Evolutionary conservation across 35 echinoderm and acorn worm species (phyloP), one percentile per base, ranked within the genome.

Genomic region (Amphiura filiformis): DNA sequence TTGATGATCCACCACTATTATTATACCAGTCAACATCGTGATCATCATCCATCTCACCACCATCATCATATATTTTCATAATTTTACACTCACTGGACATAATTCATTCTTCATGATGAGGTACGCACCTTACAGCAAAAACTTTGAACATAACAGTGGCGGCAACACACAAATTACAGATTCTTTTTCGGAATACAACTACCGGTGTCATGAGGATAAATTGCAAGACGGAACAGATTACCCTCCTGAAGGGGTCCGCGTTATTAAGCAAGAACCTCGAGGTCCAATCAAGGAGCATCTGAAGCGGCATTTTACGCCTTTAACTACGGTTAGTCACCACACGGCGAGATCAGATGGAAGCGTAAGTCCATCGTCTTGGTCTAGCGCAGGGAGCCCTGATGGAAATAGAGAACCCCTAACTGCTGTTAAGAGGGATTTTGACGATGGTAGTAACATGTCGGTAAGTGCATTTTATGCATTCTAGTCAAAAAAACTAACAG

Each of bases 121-220:
- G 26, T 70, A 70, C 61, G 61, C 61, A n/a, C 61, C 61, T 70
- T 70, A 70, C 61, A 70, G 61, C 61, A 70, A 70, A 70, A n/a
- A n/a, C 28, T 70, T 18, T 23, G 7, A 70, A 23, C n/a, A n/a
- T n/a, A n/a, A n/a, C n/a, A 3, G 2, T 70, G 7, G 61, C 17
- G 61, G 61, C 4, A n/a, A 70, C 26, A 15, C 41, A 4, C 5
- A 70, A 26, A 23, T 70, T 13, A 70, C 61, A 15, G 26, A 70
- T n/a, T 70, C 61, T 13, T 30, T 70, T 70, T 30, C 61, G 2
- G 26, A n/a, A 3, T 70, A 70, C 61, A 70, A 70, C 28, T 70
- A 13, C 2, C 2, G 7, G 61, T 23, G 26, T 70, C 17, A 70
- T n/a, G 17, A 18, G 28, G 44, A 52, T 52, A 70, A 70, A 70